Conservation (phyloP, 2,888 invertebrate genomes). For the Ormyrus pomaceus region DNA sequence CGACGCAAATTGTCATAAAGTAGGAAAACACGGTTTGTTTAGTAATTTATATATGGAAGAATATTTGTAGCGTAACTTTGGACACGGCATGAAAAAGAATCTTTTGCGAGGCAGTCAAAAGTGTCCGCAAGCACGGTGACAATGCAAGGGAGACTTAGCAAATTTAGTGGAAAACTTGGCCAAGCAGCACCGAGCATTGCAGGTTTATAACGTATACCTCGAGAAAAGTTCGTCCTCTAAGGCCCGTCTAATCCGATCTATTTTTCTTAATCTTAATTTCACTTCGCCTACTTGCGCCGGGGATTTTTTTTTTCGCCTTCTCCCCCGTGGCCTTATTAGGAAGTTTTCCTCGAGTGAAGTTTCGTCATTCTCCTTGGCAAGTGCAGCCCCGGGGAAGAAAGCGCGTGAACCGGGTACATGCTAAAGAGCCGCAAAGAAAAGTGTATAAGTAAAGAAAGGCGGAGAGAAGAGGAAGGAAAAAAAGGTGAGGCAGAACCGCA, state of each 20-base stretch:
- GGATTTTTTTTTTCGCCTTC: background rate
- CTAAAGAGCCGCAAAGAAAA: background rate
- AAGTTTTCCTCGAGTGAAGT: background rate
- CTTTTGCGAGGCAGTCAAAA: background rate
- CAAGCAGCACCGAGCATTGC: background rate
- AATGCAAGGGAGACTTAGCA: background rate
- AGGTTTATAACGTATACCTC: background rate
- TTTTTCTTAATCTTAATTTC: conserved; percentile 11
- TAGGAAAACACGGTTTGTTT: background rate
- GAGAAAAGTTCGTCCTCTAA: background rate
- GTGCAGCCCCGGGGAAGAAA: background rate
- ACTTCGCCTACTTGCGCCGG: background rate
- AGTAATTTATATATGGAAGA: background rate
- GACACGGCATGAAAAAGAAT: background rate
- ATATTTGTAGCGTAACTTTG: background rate
- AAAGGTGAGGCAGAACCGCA: background rate
- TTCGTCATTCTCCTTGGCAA: background rate
- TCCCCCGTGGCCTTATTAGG: background rate
- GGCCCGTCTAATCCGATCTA: background rate
- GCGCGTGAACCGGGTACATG: background rate
- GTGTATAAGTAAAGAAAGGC: background rate
- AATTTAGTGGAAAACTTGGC: conserved; percentile 4
- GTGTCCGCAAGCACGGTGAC: background rate
- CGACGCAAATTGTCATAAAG: conserved; percentile 4
- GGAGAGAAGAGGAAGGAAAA: background rate